These are phyloP conservation scores for Gryllus longicercus DNA, from an alignment of 2,888 invertebrate genomes.

Conservation along the genomic window DNA sequence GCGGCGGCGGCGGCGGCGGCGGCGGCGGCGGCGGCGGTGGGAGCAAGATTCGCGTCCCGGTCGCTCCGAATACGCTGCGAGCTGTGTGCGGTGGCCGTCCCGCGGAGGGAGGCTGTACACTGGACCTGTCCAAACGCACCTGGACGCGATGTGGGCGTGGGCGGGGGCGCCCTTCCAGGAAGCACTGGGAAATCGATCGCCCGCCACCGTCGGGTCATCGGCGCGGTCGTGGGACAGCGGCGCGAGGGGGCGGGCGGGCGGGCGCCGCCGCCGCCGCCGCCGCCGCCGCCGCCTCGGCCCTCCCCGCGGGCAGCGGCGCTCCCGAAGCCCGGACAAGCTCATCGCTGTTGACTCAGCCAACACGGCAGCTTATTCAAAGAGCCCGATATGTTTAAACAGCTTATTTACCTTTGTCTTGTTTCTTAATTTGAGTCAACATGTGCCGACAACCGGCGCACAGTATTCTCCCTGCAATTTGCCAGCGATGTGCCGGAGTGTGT, in stretches of 20 bases:
- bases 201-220: neutral
- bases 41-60: too few relatives aligned
- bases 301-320: neutral
- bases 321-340: neutral
- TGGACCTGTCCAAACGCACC: too few relatives aligned
- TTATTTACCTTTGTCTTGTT: conserved; percentile 6
- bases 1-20: too few relatives aligned
- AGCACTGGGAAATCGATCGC: too few relatives aligned
- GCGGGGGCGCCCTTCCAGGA: too few relatives aligned
- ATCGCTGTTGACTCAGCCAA: conserved; percentile 2
- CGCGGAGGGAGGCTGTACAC: too few relatives aligned
- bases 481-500: neutral
- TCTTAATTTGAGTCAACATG: neutral
- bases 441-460: neutral
- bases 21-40: too few relatives aligned
- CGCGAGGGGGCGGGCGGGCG: neutral
- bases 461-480: conserved; percentile 17
- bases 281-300: neutral
- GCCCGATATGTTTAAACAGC: neutral
- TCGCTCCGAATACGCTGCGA: too few relatives aligned
- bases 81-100: too few relatives aligned
- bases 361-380: conserved; percentile 17
- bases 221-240: neutral
- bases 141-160: too few relatives aligned
- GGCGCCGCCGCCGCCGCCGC: neutral